These are phyloP conservation scores for Buceros bicornis DNA, from an alignment of 2,797 vertebrate genomes.

Conservation along the genomic window DNA sequence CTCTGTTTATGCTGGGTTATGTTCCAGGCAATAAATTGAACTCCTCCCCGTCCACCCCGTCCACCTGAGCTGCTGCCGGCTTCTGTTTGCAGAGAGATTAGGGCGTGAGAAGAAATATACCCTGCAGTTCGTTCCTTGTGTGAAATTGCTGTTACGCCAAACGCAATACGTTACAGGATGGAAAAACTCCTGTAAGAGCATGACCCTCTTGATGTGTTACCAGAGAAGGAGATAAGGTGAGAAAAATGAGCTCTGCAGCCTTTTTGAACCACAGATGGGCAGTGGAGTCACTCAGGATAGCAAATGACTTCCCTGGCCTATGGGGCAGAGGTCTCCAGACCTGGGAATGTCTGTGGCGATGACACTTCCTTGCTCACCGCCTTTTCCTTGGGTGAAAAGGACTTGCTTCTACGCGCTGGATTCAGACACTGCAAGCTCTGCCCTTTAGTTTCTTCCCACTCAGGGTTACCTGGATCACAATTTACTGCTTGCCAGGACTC, in stretches of 20 bases:
- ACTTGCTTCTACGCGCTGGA: not conserved
- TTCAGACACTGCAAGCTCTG: not conserved
- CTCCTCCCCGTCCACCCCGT: not conserved
- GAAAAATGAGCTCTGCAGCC: not conserved
- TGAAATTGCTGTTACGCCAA: not conserved
- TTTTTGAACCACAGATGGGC: not conserved
- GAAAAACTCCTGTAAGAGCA: not conserved
- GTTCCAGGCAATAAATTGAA: conserved; percentile 26
- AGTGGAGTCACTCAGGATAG: not conserved
- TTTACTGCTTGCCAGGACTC: not conserved
- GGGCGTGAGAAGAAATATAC: not conserved
- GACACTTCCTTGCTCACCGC: not conserved
- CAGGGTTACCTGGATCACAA: not conserved
- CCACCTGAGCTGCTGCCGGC: not conserved
- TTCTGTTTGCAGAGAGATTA: conserved; percentile 11
- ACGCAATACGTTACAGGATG: not conserved
- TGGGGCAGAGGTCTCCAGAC: not conserved
- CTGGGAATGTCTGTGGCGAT: not conserved
- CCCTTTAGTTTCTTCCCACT: not conserved
- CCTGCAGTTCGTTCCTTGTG: not conserved
- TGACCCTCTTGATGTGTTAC: not conserved
- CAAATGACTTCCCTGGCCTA: not conserved
- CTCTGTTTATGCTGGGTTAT: not conserved
- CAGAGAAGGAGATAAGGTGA: not conserved
- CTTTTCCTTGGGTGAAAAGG: not conserved